Percentiles rank a stretch among this genome's conserved stretches.
These are phyloP conservation scores for Scytalopus superciliaris DNA, from an alignment of 2,113 vertebrate genomes.

Conservation along the genomic window DNA sequence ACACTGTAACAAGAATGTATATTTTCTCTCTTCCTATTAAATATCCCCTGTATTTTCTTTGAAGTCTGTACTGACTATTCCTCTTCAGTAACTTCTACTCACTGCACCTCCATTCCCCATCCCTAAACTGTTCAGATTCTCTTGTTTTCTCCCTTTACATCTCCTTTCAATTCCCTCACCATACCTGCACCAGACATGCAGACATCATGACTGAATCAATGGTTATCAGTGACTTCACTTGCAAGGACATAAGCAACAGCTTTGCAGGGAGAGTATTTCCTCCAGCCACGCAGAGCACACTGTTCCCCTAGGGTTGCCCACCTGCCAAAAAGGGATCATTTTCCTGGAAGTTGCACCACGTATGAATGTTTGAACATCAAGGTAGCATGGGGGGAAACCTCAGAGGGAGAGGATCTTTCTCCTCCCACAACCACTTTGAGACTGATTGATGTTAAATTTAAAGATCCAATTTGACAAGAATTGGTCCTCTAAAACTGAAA, in stretches of 20 bases:
- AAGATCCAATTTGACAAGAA: background rate
- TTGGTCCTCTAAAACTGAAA: background rate
- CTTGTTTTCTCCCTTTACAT: background rate
- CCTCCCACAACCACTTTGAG: background rate
- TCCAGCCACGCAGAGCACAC: background rate
- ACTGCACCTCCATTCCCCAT: background rate
- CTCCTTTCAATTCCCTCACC: background rate
- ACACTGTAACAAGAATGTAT: background rate
- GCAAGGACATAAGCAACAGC: background rate
- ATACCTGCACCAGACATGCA: rapidly evolving
- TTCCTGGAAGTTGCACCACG: background rate
- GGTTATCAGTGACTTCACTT: background rate
- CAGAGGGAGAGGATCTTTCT: background rate
- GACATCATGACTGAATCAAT: background rate
- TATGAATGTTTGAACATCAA: background rate
- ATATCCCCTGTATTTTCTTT: background rate
- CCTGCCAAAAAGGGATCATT: background rate
- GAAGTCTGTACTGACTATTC: background rate
- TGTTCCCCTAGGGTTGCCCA: background rate
- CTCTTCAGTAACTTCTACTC: background rate
- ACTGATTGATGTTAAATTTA: background rate
- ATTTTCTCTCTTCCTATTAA: background rate
- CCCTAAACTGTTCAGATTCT: background rate
- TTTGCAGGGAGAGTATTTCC: background rate
- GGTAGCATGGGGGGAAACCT: background rate